Evolutionary conservation across 2,113 vertebrate species (phyloP).

Genomic region (Channa argus): DNA sequence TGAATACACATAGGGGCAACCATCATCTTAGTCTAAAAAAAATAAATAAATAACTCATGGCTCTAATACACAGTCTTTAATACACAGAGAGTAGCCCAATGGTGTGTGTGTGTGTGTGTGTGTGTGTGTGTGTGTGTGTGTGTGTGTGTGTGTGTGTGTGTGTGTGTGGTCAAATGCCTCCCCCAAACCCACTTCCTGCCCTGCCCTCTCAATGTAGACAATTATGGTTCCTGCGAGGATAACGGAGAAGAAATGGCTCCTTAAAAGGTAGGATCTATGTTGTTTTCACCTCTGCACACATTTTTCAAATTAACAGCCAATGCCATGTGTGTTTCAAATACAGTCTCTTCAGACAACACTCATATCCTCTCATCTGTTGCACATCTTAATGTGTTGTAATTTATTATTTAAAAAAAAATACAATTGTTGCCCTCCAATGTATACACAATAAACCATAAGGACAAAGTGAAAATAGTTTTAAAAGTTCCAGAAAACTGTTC

Average conservation of each 20-base stretch:
- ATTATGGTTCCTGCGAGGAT: conserved; percentile 76
- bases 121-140: not conserved
- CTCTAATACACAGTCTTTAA: not conserved
- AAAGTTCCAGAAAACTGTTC: too few relatives aligned
- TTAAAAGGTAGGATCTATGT: conserved; percentile 76
- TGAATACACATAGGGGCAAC: conserved; percentile 44
- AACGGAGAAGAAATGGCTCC: conserved; percentile 72
- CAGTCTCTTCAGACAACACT: too few relatives aligned
- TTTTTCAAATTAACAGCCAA: conserved; percentile 69
- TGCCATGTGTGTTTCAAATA: conserved; percentile 25
- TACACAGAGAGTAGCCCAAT: not conserved
- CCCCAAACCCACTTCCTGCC: conserved; percentile 81
- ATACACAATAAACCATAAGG: too few relatives aligned
- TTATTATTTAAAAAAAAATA: too few relatives aligned
- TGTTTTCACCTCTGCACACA: conserved; percentile 66
- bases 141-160: not conserved
- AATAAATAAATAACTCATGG: conserved; percentile 2
- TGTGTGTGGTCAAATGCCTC: conserved; percentile 54
- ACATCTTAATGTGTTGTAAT: too few relatives aligned
- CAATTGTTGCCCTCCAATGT: too few relatives aligned
- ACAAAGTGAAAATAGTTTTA: too few relatives aligned
- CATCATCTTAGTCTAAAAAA: conserved; percentile 31
- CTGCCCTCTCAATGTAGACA: conserved; percentile 79
- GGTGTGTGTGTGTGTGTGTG: too few relatives aligned
- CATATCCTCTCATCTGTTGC: too few relatives aligned